Conservation (phyloP, 2,888 invertebrate genomes). For the Trichopria drosophilae region DNA sequence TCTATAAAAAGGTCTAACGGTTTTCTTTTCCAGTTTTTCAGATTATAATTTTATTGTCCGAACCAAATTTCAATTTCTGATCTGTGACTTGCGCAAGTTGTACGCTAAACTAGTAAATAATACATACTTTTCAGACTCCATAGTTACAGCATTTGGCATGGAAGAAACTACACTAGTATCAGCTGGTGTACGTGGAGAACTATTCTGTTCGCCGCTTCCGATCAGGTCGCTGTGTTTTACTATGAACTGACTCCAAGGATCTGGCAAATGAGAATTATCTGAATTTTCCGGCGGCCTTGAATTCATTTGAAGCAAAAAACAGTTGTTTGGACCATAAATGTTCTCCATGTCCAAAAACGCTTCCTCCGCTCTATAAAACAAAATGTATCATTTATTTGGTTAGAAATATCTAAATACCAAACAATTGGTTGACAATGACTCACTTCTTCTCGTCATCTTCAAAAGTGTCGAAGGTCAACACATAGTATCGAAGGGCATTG, state of each 20-base stretch:
- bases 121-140: slow-evolving; percentile 51
- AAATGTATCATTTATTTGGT: slow-evolving; percentile 16
- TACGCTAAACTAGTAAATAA: no score
- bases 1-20: no score
- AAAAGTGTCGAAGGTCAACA: slow-evolving; percentile 83
- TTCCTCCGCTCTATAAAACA: slow-evolving; percentile 73
- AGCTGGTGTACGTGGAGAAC: slow-evolving; percentile 64
- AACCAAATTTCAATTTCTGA: no score
- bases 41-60: no score
- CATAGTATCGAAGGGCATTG: slow-evolving; percentile 84
- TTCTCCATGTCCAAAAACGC: slow-evolving; percentile 83
- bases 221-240: slow-evolving; percentile 60
- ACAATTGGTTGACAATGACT: slow-evolving; percentile 45
- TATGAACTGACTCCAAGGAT: slow-evolving; percentile 85
- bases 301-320: slow-evolving; percentile 89
- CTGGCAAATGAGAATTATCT: slow-evolving; percentile 66
- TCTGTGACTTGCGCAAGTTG: no score
- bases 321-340: slow-evolving; percentile 82
- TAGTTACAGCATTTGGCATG: slow-evolving; percentile 56
- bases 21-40: no score
- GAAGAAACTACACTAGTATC: slow-evolving; percentile 60
- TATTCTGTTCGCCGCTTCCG: slow-evolving; percentile 60
- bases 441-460: slow-evolving; percentile 76
- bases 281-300: slow-evolving; percentile 68
- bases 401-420: slow-evolving; percentile 8